Conservation (phyloP, 2,113 vertebrate species). For the Piaya cayana region DNA sequence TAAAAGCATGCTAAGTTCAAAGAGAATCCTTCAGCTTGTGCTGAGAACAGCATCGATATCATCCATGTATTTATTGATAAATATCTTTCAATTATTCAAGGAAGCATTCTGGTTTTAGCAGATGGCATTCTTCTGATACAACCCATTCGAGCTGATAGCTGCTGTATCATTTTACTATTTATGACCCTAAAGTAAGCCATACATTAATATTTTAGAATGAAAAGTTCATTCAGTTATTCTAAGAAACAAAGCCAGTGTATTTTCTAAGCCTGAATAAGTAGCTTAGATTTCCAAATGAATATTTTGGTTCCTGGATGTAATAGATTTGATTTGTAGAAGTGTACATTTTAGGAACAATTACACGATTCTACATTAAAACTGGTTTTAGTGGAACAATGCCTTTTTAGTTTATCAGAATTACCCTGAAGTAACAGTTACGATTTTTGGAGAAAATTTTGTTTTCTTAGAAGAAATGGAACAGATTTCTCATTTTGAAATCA, state of each 20-base stretch:
- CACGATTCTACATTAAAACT: background rate
- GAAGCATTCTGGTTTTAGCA: background rate
- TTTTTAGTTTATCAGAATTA: background rate
- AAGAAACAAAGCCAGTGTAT: background rate
- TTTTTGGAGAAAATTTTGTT: background rate
- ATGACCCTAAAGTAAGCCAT: background rate
- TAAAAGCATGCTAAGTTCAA: accelerated
- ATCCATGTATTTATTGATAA: background rate
- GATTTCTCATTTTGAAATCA: background rate
- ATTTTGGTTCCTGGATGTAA: background rate
- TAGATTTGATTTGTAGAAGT: background rate
- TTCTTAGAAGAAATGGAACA: background rate
- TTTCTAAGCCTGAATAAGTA: background rate
- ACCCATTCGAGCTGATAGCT: background rate
- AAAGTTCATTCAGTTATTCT: background rate
- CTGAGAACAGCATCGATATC: background rate
- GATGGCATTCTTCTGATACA: background rate
- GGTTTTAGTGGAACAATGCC: background rate
- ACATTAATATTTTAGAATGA: background rate
- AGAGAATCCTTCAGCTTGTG: background rate
- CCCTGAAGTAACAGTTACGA: background rate
- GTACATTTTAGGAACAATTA: background rate
- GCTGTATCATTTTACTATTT: background rate
- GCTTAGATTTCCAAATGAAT: background rate
- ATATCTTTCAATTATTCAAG: background rate